These are phyloP conservation scores for Meloidogyne floridensis DNA, from an alignment of 1,140 invertebrate species.

Conservation along the genomic window DNA sequence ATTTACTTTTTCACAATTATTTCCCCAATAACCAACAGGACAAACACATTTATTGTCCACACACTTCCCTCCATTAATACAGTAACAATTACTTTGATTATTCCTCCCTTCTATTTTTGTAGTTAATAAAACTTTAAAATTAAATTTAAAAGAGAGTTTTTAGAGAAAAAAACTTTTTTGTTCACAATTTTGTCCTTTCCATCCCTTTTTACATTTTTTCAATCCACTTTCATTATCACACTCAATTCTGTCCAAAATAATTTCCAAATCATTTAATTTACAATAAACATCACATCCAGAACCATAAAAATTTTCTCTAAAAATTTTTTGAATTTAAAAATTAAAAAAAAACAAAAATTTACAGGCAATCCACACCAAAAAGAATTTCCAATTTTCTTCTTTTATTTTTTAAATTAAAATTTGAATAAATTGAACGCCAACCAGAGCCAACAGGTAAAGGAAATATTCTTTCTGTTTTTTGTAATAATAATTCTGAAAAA, in stretches of 20 bases:
- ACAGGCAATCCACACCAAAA: not conserved
- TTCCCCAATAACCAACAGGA: slow-evolving; percentile 29
- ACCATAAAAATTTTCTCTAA: slow-evolving; percentile 34
- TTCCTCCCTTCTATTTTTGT: not conserved
- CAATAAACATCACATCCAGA: slow-evolving; percentile 30
- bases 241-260: slow-evolving; percentile 28
- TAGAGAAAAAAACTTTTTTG: not conserved
- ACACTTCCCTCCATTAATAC: slow-evolving; percentile 35
- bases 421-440: slow-evolving; percentile 7
- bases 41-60: slow-evolving; percentile 25
- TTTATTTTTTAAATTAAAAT: not conserved
- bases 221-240: slow-evolving; percentile 12
- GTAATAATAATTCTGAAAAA: slow-evolving; percentile 21
- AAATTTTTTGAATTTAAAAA: not conserved
- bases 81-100: slow-evolving; percentile 30
- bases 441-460: slow-evolving; percentile 10
- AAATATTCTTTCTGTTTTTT: slow-evolving; percentile 10
- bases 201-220: slow-evolving; percentile 34
- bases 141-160: not conserved
- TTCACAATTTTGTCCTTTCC: slow-evolving; percentile 23
- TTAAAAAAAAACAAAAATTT: not conserved
- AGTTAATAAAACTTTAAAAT: not conserved
- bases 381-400: not conserved
- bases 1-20: slow-evolving; percentile 33
- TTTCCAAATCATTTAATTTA: slow-evolving; percentile 33